Percentiles rank a stretch among this genome's conserved stretches.
phyloP scores from a whole-genome alignment of 1,140 invertebrate genomes.

The Holcopasites calliopsidis region DNA sequence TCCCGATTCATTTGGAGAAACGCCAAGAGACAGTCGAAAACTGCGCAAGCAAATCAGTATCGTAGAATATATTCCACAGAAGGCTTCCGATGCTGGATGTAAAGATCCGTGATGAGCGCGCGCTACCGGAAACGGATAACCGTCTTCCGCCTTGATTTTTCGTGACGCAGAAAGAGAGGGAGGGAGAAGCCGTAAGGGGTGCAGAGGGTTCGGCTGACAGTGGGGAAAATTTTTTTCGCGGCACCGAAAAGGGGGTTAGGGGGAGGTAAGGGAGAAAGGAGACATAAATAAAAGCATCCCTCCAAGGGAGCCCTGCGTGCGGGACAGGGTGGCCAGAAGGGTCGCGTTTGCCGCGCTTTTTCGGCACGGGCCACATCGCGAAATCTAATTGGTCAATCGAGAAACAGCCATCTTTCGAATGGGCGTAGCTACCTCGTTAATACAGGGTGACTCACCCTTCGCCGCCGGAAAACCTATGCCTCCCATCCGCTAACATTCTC shows the following conservation, averaged over 20 bases:
- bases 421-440: slow-evolving; percentile 75
- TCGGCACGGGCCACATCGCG: slow-evolving; percentile 61
- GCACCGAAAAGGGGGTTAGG: neutral
- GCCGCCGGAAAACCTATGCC: slow-evolving; percentile 66
- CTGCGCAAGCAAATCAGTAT: too few species aligned
- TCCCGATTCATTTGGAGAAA: too few species aligned
- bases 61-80: neutral
- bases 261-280: slow-evolving; percentile 42
- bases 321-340: slow-evolving; percentile 35
- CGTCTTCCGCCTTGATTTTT: slow-evolving; percentile 48
- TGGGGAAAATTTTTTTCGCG: slow-evolving; percentile 37
- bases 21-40: too few species aligned
- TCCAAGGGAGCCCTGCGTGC: slow-evolving; percentile 9
- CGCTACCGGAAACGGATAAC: slow-evolving; percentile 44
- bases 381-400: slow-evolving; percentile 72
- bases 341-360: slow-evolving; percentile 68
- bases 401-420: slow-evolving; percentile 75
- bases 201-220: neutral
- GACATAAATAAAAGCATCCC: slow-evolving; percentile 62
- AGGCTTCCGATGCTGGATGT: neutral
- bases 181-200: slow-evolving; percentile 27
- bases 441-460: slow-evolving; percentile 76
- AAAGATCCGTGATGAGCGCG: neutral
- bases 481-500: slow-evolving; percentile 53
- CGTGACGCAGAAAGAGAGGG: slow-evolving; percentile 30